phyloP scores from a whole-genome alignment of 2,797 vertebrate genomes.

The Takifugu ocellatus region DNA sequence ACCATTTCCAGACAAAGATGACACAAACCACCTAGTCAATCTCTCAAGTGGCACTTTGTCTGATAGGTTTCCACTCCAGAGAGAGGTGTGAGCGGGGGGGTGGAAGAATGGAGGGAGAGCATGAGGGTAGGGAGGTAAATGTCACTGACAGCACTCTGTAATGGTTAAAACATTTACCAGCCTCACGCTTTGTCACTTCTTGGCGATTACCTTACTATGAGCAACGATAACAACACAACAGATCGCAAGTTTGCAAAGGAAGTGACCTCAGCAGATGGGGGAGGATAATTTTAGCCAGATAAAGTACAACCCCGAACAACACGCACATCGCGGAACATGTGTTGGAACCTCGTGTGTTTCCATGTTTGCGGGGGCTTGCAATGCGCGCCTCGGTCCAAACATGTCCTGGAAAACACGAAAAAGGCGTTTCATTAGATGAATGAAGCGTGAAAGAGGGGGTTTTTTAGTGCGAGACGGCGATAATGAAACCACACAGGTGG shows the following conservation, averaged over 20 bases:
- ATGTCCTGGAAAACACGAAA: constrained; percentile 11
- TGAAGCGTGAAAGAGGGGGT: constrained; percentile 3
- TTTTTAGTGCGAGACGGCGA: background rate
- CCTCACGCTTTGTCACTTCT: constrained; percentile 62
- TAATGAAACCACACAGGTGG: background rate
- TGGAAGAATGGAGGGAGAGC: constrained; percentile 38
- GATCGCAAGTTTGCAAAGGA: constrained; percentile 45
- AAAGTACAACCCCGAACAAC: constrained; percentile 28
- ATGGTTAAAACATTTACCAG: constrained; percentile 60
- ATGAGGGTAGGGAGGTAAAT: constrained; percentile 52
- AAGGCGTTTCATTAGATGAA: background rate
- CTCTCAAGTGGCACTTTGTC: constrained; percentile 76
- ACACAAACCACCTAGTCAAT: constrained; percentile 69
- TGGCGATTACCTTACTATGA: constrained; percentile 58
- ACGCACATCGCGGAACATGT: constrained; percentile 10
- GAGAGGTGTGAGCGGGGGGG: constrained; percentile 63
- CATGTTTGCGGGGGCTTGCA: constrained; percentile 8
- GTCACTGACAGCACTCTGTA: constrained; percentile 58
- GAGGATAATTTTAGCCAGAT: constrained; percentile 38
- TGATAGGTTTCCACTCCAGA: constrained; percentile 69
- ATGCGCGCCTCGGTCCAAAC: background rate
- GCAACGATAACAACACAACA: constrained; percentile 58
- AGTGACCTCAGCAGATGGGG: constrained; percentile 40
- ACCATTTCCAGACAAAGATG: constrained; percentile 68
- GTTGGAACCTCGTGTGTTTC: constrained; percentile 1